Base-by-base conservation (phyloP, 1,140 invertebrate genomes). In the Lutraria rhynchaena region DNA sequence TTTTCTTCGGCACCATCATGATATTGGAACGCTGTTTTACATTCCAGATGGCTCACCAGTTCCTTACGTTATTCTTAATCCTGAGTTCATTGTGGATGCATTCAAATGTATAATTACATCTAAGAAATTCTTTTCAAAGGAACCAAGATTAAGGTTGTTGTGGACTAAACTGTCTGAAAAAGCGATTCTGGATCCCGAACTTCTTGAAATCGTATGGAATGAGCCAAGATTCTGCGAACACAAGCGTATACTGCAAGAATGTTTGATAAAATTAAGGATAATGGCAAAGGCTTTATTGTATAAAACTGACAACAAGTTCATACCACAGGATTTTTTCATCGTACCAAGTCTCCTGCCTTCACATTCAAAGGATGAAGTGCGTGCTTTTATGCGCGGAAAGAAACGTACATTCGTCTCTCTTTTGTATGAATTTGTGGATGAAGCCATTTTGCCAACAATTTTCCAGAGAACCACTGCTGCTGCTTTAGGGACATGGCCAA, bases 61-160 rank as follows among this genome's bases (percentile, higher is more conserved):
- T 3, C 17, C 51, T 19, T n/a, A 31, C 0, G 67, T 70, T 11
- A 27, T 70, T 19, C 24, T 70, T 4, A 37, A 35, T 46, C 67
- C 67, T 19, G 46, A 70, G 67, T 70, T 31, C 24, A 37, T 70
- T 9, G 35, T 70, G 4, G 67, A 70, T 33, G 67, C 67, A 33
- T 70, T 70, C 24, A 70, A 27, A 70, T 53, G 46, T 27, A 70
- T 70, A 31, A 70, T 70, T 22, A 70, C 67, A n/a, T 51, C 67
- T 19, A 13, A 65, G 31, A 2, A 9, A 13, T 65, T 65, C 22
- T 65, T 35, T 15, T 44, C 24, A 65, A 65, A 44, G 27, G 1
- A 1, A 3, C 19, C 35, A 3, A 17, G 1, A 3, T 11, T 44
- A 44, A 17, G 61, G n/a, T 15, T 24, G 22, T 65, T 22, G 22